phyloP scores from a whole-genome alignment of 2,888 invertebrate species.

The Xestoiulus laeticollis region DNA sequence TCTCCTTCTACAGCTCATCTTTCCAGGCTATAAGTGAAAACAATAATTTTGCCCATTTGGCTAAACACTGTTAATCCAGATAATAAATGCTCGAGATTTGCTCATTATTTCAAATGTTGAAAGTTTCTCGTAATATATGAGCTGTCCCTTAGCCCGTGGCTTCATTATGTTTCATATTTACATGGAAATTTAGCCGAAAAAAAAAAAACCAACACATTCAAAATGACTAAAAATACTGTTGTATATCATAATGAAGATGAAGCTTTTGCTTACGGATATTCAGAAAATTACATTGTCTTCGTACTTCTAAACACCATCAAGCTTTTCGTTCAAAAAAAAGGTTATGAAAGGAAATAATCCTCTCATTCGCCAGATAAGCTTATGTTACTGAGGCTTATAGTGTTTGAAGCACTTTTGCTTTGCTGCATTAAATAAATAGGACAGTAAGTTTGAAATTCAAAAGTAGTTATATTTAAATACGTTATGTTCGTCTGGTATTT shows the following conservation, averaged over 20 bases:
- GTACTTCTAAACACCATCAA: not conserved
- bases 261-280: not conserved
- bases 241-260: constrained; percentile 5
- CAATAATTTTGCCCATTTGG: constrained; percentile 35
- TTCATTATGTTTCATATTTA: constrained; percentile 22
- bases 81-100: constrained; percentile 28
- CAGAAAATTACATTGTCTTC: not conserved
- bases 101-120: constrained; percentile 43
- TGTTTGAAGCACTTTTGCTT: not conserved
- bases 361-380: not conserved
- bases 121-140: not conserved
- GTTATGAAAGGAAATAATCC: not conserved
- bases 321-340: not conserved
- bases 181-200: not conserved
- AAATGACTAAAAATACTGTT: not conserved
- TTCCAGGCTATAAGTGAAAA: constrained; percentile 34
- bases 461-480: not conserved
- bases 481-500: not conserved
- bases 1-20: not conserved
- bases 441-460: not conserved
- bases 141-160: constrained; percentile 1
- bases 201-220: too few relatives aligned
- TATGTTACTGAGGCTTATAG: not conserved
- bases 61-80: constrained; percentile 9
- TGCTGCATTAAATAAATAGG: not conserved